Conservation (phyloP, 2,888 invertebrate genomes). For the Tenthredo scrophulariae region DNA sequence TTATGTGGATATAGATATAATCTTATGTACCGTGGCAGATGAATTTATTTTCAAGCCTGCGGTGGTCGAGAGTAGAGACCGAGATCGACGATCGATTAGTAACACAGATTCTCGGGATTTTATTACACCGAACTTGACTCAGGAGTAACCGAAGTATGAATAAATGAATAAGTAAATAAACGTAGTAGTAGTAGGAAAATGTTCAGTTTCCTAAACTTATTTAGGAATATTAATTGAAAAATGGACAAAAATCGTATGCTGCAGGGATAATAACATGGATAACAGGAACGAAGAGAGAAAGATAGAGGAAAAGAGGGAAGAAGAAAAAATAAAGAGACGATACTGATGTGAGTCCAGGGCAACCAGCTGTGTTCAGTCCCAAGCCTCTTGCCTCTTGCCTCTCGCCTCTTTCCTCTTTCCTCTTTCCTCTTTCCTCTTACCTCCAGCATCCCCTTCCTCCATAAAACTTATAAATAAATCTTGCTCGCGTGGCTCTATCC, state of each 20-base stretch:
- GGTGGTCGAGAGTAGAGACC: not conserved
- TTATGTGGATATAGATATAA: not conserved
- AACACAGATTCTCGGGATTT: not conserved
- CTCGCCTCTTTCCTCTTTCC: not conserved
- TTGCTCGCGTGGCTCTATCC: constrained; percentile 78
- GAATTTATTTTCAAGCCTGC: constrained; percentile 30
- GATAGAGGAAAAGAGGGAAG: constrained; percentile 33
- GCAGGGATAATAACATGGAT: constrained; percentile 14
- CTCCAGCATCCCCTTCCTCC: constrained; percentile 38
- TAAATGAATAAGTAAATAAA: not conserved
- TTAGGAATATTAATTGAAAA: not conserved
- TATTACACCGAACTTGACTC: not conserved
- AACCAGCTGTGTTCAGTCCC: constrained; percentile 45
- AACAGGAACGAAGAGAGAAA: constrained; percentile 53
- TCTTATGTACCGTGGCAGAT: not conserved
- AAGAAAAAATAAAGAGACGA: constrained; percentile 33
- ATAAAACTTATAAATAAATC: constrained; percentile 78
- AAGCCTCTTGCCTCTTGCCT: not conserved
- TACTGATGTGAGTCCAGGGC: constrained; percentile 47
- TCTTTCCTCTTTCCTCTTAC: constrained; percentile 3
- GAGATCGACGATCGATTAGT: not conserved
- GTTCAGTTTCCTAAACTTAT: not conserved
- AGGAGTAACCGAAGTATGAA: not conserved
- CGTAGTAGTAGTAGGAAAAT: not conserved
- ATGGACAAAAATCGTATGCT: not conserved